These are phyloP conservation scores for Clupea harengus DNA, from an alignment of 2,113 vertebrate species.

Conservation along the genomic window DNA sequence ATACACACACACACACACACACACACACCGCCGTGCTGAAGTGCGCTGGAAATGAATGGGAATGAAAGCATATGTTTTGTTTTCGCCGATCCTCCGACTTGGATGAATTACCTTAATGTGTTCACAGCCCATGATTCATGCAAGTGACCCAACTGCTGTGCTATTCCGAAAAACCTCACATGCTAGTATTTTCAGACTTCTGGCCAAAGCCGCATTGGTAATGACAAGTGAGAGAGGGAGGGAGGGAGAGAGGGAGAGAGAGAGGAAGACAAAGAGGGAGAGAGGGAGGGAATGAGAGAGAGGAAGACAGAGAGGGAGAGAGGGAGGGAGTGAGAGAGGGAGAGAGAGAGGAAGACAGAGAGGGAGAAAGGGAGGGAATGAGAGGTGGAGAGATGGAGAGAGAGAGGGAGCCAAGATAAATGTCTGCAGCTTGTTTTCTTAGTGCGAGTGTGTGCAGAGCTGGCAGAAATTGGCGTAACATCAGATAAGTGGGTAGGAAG, in stretches of 20 bases:
- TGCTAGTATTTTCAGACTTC: conserved; percentile 50
- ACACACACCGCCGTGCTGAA: conserved; percentile 53
- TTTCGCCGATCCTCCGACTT: not conserved
- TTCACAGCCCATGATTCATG: conserved; percentile 56
- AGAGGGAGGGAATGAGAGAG: too few relatives aligned
- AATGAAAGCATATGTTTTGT: conserved; percentile 55
- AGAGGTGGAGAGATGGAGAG: not conserved
- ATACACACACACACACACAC: too few relatives aligned
- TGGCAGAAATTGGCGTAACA: conserved; percentile 17
- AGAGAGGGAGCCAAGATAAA: conserved; percentile 62
- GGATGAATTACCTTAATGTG: conserved; percentile 50
- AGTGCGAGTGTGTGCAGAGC: conserved; percentile 40
- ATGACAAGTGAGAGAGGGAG: conserved; percentile 33
- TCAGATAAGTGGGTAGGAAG: conserved; percentile 33
- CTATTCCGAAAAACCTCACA: conserved; percentile 65
- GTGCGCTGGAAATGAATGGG: conserved; percentile 60
- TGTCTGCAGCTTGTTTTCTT: conserved; percentile 63
- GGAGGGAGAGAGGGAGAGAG: not conserved
- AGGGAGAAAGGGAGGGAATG: not conserved
- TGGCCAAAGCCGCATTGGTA: conserved; percentile 59
- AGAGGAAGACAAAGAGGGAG: not conserved
- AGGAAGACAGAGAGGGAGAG: not conserved
- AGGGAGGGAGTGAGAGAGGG: not conserved
- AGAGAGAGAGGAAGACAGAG: not conserved
- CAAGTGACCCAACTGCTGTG: conserved; percentile 59